phyloP scores from a whole-genome alignment of 2,797 vertebrate genomes.

The Bovichtus diacanthus region DNA sequence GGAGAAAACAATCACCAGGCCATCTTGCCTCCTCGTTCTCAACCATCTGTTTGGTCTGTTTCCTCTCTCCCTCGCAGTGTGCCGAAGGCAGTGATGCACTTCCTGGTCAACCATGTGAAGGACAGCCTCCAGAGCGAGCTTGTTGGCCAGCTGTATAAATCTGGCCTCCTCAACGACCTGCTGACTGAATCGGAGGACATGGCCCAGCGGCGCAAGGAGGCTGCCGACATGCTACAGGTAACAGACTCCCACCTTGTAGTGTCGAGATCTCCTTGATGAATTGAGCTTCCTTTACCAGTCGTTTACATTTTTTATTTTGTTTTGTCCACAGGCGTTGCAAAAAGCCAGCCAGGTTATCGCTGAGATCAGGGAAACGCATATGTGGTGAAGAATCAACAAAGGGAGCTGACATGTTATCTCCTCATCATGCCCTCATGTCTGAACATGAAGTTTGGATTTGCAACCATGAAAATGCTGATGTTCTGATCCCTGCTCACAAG shows the following conservation, averaged over 20 bases:
- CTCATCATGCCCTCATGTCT: slow-evolving; percentile 42
- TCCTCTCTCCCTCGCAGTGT: slow-evolving; percentile 84
- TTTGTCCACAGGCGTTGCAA: slow-evolving; percentile 89
- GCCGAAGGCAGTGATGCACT: slow-evolving; percentile 99
- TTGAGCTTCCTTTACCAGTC: neutral
- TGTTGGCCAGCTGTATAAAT: slow-evolving; percentile 97
- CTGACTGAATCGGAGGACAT: slow-evolving; percentile 98
- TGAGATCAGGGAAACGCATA: slow-evolving; percentile 97
- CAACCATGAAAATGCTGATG: slow-evolving; percentile 81
- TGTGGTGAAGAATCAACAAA: slow-evolving; percentile 89
- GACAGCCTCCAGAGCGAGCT: slow-evolving; percentile 99
- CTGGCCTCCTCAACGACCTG: slow-evolving; percentile 93
- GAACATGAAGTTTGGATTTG: slow-evolving; percentile 61
- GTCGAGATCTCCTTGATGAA: neutral
- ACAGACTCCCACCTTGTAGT: neutral
- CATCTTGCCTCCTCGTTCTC: slow-evolving; percentile 48
- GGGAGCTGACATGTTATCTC: slow-evolving; percentile 19
- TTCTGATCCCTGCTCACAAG: slow-evolving; percentile 65
- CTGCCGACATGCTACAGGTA: slow-evolving; percentile 98
- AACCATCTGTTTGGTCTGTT: slow-evolving; percentile 57
- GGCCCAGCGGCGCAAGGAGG: slow-evolving; percentile 97
- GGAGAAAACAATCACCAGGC: slow-evolving; percentile 25
- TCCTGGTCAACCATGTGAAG: slow-evolving; percentile 98
- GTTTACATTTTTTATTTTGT: neutral
- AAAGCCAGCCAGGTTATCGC: slow-evolving; percentile 97